Conservation (phyloP, 1,140 invertebrate genomes). For the Parapsyche elsis region DNA sequence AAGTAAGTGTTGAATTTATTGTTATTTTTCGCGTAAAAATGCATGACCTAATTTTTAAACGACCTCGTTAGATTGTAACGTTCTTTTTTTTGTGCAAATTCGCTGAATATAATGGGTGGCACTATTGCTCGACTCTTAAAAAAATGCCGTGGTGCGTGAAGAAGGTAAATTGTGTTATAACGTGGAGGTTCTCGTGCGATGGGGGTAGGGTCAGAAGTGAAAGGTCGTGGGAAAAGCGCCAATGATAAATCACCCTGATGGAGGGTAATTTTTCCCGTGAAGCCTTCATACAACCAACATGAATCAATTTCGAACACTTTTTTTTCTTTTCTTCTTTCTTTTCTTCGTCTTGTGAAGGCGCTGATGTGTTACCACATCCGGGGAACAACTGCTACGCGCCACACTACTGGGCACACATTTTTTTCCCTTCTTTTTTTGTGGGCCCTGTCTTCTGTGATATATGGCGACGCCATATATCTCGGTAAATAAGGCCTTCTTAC, state of each 20-base stretch:
- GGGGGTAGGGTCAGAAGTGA: conserved; percentile 44
- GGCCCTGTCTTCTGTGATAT: conserved; percentile 28
- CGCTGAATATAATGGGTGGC: conserved; percentile 25
- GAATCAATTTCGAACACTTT: conserved; percentile 48
- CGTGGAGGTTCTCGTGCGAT: conserved; percentile 7
- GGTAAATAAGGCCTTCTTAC: background rate
- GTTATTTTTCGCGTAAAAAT: background rate
- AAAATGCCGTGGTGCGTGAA: conserved; percentile 37
- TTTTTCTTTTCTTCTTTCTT: background rate
- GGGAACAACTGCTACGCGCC: conserved; percentile 13
- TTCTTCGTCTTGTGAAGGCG: conserved; percentile 8
- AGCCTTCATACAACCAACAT: conserved; percentile 45
- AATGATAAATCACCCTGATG: conserved; percentile 50
- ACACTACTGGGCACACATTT: conserved; percentile 30
- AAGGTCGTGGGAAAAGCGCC: conserved; percentile 43
- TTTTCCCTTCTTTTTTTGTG: conserved; percentile 18
- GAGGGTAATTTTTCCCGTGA: conserved; percentile 45
- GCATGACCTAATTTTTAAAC: conserved; percentile 8
- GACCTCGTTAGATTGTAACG: conserved; percentile 8
- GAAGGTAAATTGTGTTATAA: conserved; percentile 48
- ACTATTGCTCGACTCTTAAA: conserved; percentile 37
- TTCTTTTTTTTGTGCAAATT: conserved; percentile 10
- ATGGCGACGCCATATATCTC: conserved; percentile 27
- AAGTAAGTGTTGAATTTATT: too few species aligned
- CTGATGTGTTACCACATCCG: conserved; percentile 34